Conservation (phyloP, 2,113 vertebrate genomes). For the Tor tambroides region DNA sequence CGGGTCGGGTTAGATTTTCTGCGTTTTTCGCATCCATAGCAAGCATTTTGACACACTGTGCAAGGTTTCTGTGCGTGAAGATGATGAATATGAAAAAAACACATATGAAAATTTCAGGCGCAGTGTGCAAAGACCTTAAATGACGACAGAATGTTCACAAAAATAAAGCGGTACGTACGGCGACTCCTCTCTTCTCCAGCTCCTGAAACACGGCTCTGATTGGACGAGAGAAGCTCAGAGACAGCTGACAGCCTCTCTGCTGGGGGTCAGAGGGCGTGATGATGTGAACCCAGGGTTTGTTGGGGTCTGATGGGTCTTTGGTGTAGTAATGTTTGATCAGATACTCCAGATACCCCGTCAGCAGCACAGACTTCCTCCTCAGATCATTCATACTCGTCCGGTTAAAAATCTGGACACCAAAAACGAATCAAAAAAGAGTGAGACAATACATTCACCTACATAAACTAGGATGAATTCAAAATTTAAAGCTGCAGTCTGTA, state of each 20-base stretch:
- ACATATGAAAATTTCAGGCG: too few relatives aligned
- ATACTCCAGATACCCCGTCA: constrained; percentile 93
- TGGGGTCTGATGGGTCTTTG: constrained; percentile 66
- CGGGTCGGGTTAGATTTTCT: too few relatives aligned
- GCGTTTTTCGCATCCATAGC: too few relatives aligned
- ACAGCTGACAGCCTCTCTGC: constrained; percentile 93
- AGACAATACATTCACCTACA: not conserved
- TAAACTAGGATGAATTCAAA: not conserved
- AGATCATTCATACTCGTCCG: constrained; percentile 83
- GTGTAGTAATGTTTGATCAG: constrained; percentile 79
- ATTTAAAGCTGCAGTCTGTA: too few relatives aligned
- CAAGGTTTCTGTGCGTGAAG: too few relatives aligned
- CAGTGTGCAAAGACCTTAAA: too few relatives aligned
- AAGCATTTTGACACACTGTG: too few relatives aligned
- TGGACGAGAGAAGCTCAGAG: constrained; percentile 83
- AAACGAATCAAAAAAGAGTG: not conserved
- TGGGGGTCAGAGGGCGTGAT: constrained; percentile 81
- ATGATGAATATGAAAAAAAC: too few relatives aligned
- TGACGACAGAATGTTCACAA: too few relatives aligned
- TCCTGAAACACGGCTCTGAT: constrained; percentile 79
- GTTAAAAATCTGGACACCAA: constrained; percentile 80
- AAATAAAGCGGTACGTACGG: constrained; percentile 75
- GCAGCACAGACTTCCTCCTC: constrained; percentile 88
- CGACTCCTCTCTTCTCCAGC: constrained; percentile 88
- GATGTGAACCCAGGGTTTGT: constrained; percentile 77